Evolutionary conservation across 2,888 invertebrate genomes (phyloP), one percentile per base, ranked within the genome.

Genomic region (Spilosoma lubricipeda): DNA sequence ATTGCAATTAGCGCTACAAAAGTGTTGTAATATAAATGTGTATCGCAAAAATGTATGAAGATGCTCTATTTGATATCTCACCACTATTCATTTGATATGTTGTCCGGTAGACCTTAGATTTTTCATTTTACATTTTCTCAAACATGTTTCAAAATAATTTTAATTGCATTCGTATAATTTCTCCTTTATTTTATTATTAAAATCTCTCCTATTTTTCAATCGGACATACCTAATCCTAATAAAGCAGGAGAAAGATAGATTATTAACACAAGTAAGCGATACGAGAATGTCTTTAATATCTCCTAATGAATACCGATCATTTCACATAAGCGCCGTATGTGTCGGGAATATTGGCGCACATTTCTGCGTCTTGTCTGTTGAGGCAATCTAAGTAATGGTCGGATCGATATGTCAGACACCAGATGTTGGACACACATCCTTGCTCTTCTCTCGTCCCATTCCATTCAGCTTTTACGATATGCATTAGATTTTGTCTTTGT

Each of bases 381-480:
- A 69, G 52, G 68, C 71, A 75, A 75, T 75, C 67, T 71, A 56
- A 65, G 68, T 75, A 75, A 75, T 75, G 74, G 71, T 45, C 18
- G 68, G 74, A 52, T 75, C 74, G 68, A 75, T 78, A 76, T 71
- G 76, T 80, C 81, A 80, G 71, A 69, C 72, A 79, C 56, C 82
- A 82, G 80, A 74, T 82, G 82, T 74, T 68, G 73, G 76, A n/a
- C 74, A 75, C 67, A 66, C 74, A 67, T 69, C 48, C 70, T 36
- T 69, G 30, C 39, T 67, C 30, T 33, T 9, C 39, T 56, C 69
- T 52, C 74, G 52, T 74, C 59, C 68, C 76, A 75, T 73, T 77
- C 65, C 78, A 69, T 76, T 84, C 82, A 45, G 63, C 67, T 80
- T 78, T 84, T 76, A 84, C 77, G 72, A 70, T 42, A 36, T 73